Evolutionary conservation across 2,113 vertebrate species (phyloP).

Genomic region (Charina bottae): DNA sequence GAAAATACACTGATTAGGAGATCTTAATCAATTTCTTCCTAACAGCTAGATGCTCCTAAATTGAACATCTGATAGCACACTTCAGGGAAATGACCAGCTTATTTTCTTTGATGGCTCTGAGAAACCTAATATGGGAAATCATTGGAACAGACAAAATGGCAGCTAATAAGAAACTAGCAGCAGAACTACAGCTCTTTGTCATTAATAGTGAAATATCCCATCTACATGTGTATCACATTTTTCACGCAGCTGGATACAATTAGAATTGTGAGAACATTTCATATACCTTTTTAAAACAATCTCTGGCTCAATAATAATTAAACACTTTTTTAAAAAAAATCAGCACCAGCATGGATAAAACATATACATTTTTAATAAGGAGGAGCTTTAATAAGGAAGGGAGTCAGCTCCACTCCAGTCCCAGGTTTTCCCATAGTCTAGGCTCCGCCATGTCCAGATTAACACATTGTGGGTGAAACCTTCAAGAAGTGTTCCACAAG

Average conservation of each 20-base stretch:
- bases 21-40: slow-evolving; percentile 22
- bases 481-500: background rate
- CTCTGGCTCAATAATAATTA: background rate
- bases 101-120: no score
- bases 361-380: background rate
- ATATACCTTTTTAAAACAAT: background rate
- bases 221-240: background rate
- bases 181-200: background rate
- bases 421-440: background rate
- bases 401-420: background rate
- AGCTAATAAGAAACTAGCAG: background rate
- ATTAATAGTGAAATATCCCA: background rate
- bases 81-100: background rate
- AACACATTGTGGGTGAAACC: background rate
- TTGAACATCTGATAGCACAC: background rate
- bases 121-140: background rate
- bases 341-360: background rate
- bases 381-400: background rate
- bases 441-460: background rate
- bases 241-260: background rate
- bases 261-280: background rate
- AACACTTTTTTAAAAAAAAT: background rate
- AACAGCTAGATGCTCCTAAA: background rate
- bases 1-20: background rate
- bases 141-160: background rate